Base-by-base conservation (phyloP, 2,888 invertebrate species). In the Aquatica leii region DNA sequence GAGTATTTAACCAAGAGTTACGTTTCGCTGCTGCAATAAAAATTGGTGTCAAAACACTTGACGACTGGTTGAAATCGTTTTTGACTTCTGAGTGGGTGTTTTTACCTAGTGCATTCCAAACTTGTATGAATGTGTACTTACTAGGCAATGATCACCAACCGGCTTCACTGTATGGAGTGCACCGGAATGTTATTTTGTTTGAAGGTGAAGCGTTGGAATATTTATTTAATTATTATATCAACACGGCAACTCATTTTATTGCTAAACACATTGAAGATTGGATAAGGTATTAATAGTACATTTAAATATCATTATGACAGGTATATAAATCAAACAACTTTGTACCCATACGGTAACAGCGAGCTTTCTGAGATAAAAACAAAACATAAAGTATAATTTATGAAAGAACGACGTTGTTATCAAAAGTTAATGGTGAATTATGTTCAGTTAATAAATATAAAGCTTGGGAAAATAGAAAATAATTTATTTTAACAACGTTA, bases 221-320 rank as follows among this genome's bases (percentile, higher is more conserved):
- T 56, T 61, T 61, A 51, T 56, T 56, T 61, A 61, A 61, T 61
- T 61, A 61, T 55, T 56, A 61, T 43, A 55, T 61, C 61, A 59
- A 52, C 59, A 46, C 35, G 12, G 58, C 21, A 58, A 58, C 58
- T 58, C 21, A 59, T 52, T 59, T 59, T 59, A 49, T 18, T 11
- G 37, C 37, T 37, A 24, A 24, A 6, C 6, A 24, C 24, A 24
- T 24, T 24, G 2, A 24, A 24, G 24, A 24, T n/a, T n/a, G n/a
- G n/a, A n/a, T n/a, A n/a, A n/a, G n/a, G n/a, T n/a, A n/a, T n/a
- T n/a, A n/a, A n/a, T 24, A 24, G 4, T 6, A 6, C 6, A 24
- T 24, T 24, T 24, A 24, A 24, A 24, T 24, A 24, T 24, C 24
- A 24, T 24, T 24, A 24, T 24, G 24, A 24, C 24, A 24, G 6